phyloP scores from a whole-genome alignment of 2,113 vertebrate species.

The Takifugu flavidus region DNA sequence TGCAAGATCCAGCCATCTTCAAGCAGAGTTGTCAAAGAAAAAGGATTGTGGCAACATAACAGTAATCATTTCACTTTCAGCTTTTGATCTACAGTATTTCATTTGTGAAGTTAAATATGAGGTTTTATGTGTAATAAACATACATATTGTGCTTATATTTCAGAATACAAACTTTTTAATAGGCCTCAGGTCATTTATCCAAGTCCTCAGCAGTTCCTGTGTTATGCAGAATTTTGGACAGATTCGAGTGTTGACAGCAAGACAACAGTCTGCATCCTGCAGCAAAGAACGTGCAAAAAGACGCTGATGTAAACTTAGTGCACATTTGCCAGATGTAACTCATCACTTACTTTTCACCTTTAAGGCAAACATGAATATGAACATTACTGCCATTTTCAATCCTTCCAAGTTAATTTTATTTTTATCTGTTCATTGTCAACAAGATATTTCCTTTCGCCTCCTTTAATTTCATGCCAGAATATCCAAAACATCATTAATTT shows the following conservation, averaged over 20 bases:
- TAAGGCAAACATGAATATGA: not conserved
- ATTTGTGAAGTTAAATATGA: too few species aligned
- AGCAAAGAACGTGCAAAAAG: conserved; percentile 45
- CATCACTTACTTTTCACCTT: not conserved
- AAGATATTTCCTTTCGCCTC: not conserved
- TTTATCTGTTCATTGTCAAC: not conserved
- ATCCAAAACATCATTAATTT: not conserved
- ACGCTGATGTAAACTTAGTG: conserved; percentile 45
- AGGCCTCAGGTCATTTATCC: too few species aligned
- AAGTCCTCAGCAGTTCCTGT: conserved; percentile 21
- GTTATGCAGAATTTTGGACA: conserved; percentile 50
- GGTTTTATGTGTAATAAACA: too few species aligned
- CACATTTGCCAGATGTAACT: conserved; percentile 7
- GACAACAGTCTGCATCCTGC: conserved; percentile 42
- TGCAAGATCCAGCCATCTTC: too few species aligned
- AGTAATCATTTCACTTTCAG: too few species aligned
- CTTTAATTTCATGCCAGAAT: not conserved
- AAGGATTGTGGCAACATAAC: too few species aligned
- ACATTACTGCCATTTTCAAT: too few species aligned
- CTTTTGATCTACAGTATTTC: too few species aligned
- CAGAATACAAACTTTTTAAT: too few species aligned
- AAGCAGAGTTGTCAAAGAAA: too few species aligned
- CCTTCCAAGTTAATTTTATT: not conserved
- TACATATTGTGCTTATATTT: too few species aligned
- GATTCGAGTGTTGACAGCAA: conserved; percentile 51